These are phyloP conservation scores for Willisornis vidua DNA, from an alignment of 2,113 vertebrate genomes.

Conservation along the genomic window DNA sequence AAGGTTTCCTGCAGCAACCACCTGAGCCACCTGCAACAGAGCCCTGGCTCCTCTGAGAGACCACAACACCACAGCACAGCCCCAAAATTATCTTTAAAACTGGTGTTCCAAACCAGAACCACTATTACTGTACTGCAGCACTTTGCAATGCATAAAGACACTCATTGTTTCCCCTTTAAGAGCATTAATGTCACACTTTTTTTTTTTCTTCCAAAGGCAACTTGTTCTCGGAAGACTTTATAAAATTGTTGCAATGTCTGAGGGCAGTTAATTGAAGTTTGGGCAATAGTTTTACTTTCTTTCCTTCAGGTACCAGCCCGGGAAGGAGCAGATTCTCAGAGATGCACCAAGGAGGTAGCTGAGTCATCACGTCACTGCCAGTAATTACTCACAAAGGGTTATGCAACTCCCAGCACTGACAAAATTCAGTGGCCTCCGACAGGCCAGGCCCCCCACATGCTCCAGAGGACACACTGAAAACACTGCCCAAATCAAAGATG, in stretches of 20 bases:
- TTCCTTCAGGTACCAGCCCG: background rate
- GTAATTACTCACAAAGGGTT: slow-evolving; percentile 64
- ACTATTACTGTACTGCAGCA: background rate
- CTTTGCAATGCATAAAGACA: slow-evolving; percentile 20
- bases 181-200: background rate
- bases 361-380: slow-evolving; percentile 62
- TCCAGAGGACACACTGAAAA: background rate
- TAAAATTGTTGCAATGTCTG: background rate
- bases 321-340: background rate
- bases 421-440: slow-evolving; percentile 51
- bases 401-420: slow-evolving; percentile 55
- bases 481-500: background rate
- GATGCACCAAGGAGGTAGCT: slow-evolving; percentile 56
- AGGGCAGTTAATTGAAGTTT: background rate
- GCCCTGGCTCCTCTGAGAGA: background rate
- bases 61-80: background rate
- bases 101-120: background rate
- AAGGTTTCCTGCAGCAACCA: background rate
- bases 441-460: background rate
- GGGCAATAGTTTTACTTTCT: background rate
- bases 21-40: background rate
- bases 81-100: background rate
- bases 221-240: background rate
- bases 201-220: background rate
- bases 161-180: slow-evolving; percentile 29